These are phyloP conservation scores for Hucho hucho DNA, from an alignment of 2,113 vertebrate species.

Conservation along the genomic window DNA sequence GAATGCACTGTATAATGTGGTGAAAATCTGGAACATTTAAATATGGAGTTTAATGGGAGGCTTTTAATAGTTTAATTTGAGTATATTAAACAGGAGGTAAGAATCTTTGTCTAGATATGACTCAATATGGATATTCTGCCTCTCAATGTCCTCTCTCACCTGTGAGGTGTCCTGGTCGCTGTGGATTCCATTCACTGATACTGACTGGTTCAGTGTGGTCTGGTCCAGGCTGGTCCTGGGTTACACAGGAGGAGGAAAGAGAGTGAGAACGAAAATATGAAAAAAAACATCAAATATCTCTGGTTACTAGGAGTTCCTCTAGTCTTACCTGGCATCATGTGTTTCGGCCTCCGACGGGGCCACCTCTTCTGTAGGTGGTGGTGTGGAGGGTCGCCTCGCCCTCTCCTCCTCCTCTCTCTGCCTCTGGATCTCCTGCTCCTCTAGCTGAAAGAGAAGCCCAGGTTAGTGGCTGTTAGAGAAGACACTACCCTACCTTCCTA, in stretches of 20 bases:
- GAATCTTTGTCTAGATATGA: background rate
- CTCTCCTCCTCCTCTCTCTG: constrained; percentile 76
- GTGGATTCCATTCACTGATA: constrained; percentile 77
- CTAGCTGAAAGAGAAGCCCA: constrained; percentile 69
- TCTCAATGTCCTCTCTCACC: constrained; percentile 51
- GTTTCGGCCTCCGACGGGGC: constrained; percentile 48
- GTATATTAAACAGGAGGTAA: background rate
- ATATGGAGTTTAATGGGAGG: background rate
- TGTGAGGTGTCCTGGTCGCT: constrained; percentile 81
- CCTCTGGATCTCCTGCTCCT: constrained; percentile 78
- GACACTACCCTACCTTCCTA: background rate
- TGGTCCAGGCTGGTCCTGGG: constrained; percentile 78
- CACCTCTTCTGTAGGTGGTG: constrained; percentile 64
- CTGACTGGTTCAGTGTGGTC: constrained; percentile 78
- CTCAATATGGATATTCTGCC: background rate
- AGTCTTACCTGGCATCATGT: constrained; percentile 73
- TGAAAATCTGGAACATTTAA: too few species aligned
- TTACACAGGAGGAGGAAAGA: background rate
- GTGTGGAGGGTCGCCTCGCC: constrained; percentile 76
- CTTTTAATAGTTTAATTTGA: background rate
- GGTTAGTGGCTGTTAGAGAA: background rate
- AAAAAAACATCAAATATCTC: background rate
- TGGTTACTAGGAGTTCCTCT: background rate
- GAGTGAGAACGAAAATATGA: background rate
- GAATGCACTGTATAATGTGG: too few species aligned